Evolutionary conservation across 2,797 vertebrate species (phyloP).

Genomic region (Hirundo rustica): DNA sequence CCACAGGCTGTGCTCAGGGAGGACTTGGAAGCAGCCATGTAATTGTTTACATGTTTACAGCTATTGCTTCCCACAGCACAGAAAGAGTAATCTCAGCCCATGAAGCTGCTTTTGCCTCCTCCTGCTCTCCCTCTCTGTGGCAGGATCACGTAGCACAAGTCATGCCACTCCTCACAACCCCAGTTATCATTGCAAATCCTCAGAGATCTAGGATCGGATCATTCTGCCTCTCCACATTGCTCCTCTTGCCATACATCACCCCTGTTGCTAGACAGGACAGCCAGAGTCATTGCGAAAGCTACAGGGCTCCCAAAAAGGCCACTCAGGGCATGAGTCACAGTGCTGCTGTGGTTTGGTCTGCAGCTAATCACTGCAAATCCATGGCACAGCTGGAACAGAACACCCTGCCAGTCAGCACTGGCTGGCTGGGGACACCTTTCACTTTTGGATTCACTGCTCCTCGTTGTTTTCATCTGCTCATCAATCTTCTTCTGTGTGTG

Average conservation of each 20-base stretch:
- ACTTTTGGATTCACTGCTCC: conserved; percentile 75
- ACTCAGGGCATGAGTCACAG: neutral
- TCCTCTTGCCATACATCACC: neutral
- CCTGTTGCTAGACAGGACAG: neutral
- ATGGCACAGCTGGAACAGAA: neutral
- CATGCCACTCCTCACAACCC: neutral
- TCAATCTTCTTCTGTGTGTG: conserved; percentile 76
- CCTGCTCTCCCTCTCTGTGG: neutral
- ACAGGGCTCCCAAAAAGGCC: neutral
- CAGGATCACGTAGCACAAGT: neutral
- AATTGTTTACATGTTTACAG: neutral
- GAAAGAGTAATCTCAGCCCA: neutral
- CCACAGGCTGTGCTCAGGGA: neutral
- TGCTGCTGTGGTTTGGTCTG: neutral
- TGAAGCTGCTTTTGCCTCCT: neutral
- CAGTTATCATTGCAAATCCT: neutral
- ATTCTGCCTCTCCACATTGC: neutral
- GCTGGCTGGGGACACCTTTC: conserved; percentile 74
- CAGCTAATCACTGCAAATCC: neutral
- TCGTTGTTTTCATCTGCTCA: conserved; percentile 76
- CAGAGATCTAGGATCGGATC: neutral
- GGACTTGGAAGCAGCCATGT: neutral
- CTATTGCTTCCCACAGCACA: neutral
- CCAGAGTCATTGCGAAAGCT: neutral
- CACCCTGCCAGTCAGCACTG: neutral